Conservation (phyloP, 2,113 vertebrate species). For the Ancistrus triradiatus region DNA sequence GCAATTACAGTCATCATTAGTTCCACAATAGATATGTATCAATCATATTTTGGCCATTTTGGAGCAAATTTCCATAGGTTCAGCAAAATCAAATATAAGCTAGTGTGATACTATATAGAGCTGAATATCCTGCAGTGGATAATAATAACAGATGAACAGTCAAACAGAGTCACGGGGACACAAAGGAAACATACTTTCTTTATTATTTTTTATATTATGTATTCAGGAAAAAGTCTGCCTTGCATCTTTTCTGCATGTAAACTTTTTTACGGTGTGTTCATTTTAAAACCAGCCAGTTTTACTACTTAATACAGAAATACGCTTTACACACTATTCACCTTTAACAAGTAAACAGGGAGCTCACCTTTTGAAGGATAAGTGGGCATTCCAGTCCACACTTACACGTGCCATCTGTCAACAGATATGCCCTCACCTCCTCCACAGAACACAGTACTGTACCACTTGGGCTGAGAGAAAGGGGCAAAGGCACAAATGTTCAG, state of each 20-base stretch:
- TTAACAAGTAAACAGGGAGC: not conserved
- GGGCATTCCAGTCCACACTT: constrained; percentile 90
- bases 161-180: not conserved
- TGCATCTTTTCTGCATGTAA: not conserved
- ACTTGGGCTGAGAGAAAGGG: constrained; percentile 71
- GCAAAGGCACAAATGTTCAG: constrained; percentile 1
- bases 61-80: not conserved
- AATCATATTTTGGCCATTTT: not conserved
- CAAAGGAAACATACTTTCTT: not conserved
- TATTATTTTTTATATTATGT: too few species aligned
- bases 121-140: not conserved
- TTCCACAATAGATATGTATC: constrained; percentile 1
- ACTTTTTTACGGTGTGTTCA: not conserved
- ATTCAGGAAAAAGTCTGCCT: not conserved
- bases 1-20: constrained; percentile 2
- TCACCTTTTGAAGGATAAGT: constrained; percentile 82
- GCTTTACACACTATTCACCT: not conserved
- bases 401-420: constrained; percentile 87
- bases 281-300: not conserved
- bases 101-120: not conserved
- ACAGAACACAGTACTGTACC: constrained; percentile 76
- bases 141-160: not conserved
- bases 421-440: constrained; percentile 82
- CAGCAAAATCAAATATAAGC: not conserved
- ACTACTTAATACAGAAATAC: too few species aligned